A percentile compares a stretch with the other conserved stretches of the same genome.
Conservation (phyloP, 2,888 invertebrate genomes). For the Adelognathus sp. region DNA sequence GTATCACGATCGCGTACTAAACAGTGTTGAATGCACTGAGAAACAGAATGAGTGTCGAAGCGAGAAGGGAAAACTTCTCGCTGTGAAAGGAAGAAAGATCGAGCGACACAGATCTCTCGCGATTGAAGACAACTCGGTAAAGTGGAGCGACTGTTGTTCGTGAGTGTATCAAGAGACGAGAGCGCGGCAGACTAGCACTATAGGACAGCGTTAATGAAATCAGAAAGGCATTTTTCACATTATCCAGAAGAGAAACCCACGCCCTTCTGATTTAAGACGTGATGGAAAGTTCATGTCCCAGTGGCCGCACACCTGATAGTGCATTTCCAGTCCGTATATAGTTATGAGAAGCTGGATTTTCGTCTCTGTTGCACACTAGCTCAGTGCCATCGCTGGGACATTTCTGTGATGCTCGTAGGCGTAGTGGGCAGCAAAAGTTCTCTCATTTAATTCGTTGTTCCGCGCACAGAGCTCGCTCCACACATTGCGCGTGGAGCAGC, state of each 20-base stretch:
- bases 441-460: slow-evolving; percentile 29
- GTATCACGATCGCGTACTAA: neutral
- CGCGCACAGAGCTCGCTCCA: neutral
- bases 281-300: too few species aligned
- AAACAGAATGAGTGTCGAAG: slow-evolving; percentile 8
- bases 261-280: too few species aligned
- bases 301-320: too few species aligned
- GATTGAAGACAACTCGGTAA: slow-evolving; percentile 10
- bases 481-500: slow-evolving; percentile 7
- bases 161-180: slow-evolving; percentile 3
- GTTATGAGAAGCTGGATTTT: too few species aligned
- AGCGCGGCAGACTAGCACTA: neutral
- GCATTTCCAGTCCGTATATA: too few species aligned
- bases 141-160: slow-evolving; percentile 16
- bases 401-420: neutral
- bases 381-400: too few species aligned
- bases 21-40: neutral
- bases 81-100: slow-evolving; percentile 15
- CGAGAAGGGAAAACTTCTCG: slow-evolving; percentile 15
- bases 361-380: too few species aligned
- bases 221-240: too few species aligned
- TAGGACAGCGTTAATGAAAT: too few species aligned
- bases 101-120: slow-evolving; percentile 3
- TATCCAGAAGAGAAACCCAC: too few species aligned
- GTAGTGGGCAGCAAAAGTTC: slow-evolving; percentile 6